Percentiles rank a stretch among this genome's conserved stretches.
Conservation (phyloP, 1,140 invertebrate species). For the Caenorhabditis elegans region WBcel235 BX284606.5:3335501-3336000, state of each 20-base stretch:
- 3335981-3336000: not conserved
- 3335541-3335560: no score
- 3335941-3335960: conserved; percentile 29
- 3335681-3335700: conserved; percentile 25
- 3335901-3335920: no score
- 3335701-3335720: not conserved
- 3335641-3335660: conserved; percentile 25
- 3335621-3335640: conserved; percentile 9
- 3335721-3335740: not conserved
- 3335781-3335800: not conserved
- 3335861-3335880: no score
- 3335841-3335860: no score
- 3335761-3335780: not conserved
- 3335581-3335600: no score
- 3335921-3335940: conserved; percentile 2
- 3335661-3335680: conserved; percentile 15
- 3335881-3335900: not conserved
- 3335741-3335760: not conserved
- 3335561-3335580: no score
- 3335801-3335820: not conserved
- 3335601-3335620: not conserved
- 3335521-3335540: no score
- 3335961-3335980: conserved; percentile 31
- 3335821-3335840: no score
- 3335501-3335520: no score